Percentiles rank a stretch among this genome's conserved stretches.
These are phyloP conservation scores for Falco novaeseelandiae DNA, from an alignment of 2,797 vertebrate genomes.

Conservation along the genomic window DNA sequence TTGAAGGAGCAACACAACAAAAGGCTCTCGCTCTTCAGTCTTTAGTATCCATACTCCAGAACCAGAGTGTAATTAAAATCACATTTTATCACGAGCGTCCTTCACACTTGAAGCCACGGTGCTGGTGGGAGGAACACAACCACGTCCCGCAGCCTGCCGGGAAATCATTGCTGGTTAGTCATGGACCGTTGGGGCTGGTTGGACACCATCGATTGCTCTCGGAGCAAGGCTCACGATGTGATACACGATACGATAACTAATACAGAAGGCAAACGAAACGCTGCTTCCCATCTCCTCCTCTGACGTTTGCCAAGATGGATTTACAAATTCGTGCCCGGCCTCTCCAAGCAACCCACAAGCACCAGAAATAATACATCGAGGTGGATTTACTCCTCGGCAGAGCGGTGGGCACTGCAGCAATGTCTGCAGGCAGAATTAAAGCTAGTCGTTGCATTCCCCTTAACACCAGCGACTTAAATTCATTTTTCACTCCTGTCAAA, in stretches of 20 bases:
- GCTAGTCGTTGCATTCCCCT: neutral
- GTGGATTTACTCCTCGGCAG: neutral
- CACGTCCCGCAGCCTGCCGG: neutral
- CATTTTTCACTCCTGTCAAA: conserved; percentile 24
- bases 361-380: neutral
- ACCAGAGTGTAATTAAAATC: neutral
- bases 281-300: neutral
- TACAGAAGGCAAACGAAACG: neutral
- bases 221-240: neutral
- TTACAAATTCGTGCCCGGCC: neutral
- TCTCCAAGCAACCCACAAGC: neutral
- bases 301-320: neutral
- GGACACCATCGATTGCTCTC: neutral
- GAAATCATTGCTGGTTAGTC: neutral
- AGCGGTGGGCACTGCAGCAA: neutral
- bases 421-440: neutral
- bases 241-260: neutral
- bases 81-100: neutral
- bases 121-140: neutral
- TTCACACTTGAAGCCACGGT: neutral
- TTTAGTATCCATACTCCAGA: neutral
- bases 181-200: neutral
- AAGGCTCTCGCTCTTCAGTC: neutral
- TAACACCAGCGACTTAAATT: neutral
- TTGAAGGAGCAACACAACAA: neutral